Conservation (phyloP, 1,140 invertebrate genomes). For the Plectus sambesii region DNA sequence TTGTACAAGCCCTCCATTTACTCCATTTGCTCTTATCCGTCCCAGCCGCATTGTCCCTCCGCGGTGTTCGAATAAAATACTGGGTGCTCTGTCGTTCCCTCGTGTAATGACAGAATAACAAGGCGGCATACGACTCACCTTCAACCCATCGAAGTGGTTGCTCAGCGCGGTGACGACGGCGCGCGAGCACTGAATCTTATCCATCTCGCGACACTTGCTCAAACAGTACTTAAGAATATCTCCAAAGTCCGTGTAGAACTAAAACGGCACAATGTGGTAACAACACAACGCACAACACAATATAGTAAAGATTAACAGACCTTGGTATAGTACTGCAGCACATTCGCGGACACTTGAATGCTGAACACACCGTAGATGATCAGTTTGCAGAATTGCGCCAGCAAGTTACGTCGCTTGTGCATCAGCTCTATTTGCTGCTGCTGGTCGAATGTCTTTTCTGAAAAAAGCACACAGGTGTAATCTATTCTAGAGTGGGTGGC, state of each 20-base stretch:
- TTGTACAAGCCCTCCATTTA: too few relatives aligned
- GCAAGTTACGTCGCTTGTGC: constrained; percentile 84
- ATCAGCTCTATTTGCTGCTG: constrained; percentile 85
- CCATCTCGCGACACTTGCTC: constrained; percentile 89
- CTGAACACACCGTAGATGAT: constrained; percentile 93
- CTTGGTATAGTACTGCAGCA: constrained; percentile 95
- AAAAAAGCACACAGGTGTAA: too few relatives aligned
- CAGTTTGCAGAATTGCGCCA: constrained; percentile 91
- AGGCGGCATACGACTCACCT: constrained; percentile 6
- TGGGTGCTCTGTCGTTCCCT: too few relatives aligned
- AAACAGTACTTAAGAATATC: constrained; percentile 97
- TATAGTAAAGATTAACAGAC: too few relatives aligned
- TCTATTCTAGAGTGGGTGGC: too few relatives aligned
- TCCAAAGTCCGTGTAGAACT: constrained; percentile 97
- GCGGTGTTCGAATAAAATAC: too few relatives aligned
- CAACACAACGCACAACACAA: constrained; percentile 4
- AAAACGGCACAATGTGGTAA: constrained; percentile 28
- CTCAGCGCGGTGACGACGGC: constrained; percentile 84
- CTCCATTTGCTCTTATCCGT: too few relatives aligned
- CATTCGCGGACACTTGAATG: constrained; percentile 75
- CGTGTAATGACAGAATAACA: too few relatives aligned
- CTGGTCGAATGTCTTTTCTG: constrained; percentile 69
- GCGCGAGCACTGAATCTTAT: constrained; percentile 86
- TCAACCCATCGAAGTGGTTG: constrained; percentile 62
- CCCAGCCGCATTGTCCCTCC: too few relatives aligned